Conservation (phyloP, 30 jellyfish, hydroid and myxozoan genomes). For the Mastigias papua region DNA sequence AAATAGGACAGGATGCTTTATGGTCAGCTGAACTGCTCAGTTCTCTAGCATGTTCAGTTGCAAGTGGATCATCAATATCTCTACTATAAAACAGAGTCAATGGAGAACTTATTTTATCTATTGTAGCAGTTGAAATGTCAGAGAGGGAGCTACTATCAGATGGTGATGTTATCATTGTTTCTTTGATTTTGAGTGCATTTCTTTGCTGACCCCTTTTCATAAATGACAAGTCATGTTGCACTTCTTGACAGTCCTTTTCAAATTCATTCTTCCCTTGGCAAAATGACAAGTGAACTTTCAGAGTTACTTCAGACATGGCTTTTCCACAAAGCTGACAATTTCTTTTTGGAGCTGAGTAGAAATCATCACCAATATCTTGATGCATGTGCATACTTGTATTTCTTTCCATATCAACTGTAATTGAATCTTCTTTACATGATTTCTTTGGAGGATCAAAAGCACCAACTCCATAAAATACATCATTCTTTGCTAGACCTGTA, state of each 20-base stretch:
- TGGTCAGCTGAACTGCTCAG: background rate
- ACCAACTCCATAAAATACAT: slow-evolving; percentile 34
- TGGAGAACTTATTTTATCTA: too few relatives aligned
- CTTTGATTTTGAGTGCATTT: too few relatives aligned
- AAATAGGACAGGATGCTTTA: slow-evolving; percentile 1
- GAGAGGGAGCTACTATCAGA: too few relatives aligned
- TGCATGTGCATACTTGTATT: too few relatives aligned
- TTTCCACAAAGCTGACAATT: slow-evolving; percentile 58
- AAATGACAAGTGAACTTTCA: slow-evolving; percentile 29
- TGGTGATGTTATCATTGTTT: too few relatives aligned
- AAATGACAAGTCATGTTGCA: background rate
- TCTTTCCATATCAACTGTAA: background rate
- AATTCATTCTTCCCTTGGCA: slow-evolving; percentile 18
- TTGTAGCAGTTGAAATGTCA: too few relatives aligned
- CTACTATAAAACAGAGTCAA: too few relatives aligned
- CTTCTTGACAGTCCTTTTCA: slow-evolving; percentile 5
- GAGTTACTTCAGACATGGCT: slow-evolving; percentile 2
- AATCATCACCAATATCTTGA: background rate
- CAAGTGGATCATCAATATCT: too few relatives aligned
- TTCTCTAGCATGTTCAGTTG: background rate
- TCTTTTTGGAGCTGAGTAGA: background rate
- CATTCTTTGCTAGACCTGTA: background rate
- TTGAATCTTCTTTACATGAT: background rate
- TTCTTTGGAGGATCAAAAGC: slow-evolving; percentile 40
- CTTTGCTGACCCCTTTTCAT: too few relatives aligned